phyloP scores from a whole-genome alignment of 1,140 invertebrate species.

The Maconellicoccus hirsutus region DNA sequence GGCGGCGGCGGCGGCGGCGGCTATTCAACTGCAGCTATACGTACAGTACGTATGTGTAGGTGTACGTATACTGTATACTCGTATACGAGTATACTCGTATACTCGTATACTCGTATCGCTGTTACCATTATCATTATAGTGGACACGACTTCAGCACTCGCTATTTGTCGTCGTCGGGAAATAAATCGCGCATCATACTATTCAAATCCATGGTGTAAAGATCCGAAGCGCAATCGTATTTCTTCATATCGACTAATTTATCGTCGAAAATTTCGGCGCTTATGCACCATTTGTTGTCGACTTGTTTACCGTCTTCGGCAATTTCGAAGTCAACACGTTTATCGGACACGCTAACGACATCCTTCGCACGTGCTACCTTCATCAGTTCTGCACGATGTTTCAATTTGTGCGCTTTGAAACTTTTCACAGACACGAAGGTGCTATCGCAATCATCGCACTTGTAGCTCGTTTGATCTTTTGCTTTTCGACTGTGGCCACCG shows the following conservation, averaged over 20 bases:
- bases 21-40: too few relatives aligned
- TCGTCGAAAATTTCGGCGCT: background rate
- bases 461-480: background rate
- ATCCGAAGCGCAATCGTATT: background rate
- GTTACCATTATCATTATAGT: too few relatives aligned
- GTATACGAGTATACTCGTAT: too few relatives aligned
- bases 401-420: background rate
- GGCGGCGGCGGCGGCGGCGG: too few relatives aligned
- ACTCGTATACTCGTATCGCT: too few relatives aligned
- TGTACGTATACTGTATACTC: too few relatives aligned
- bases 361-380: background rate
- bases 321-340: background rate
- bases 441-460: background rate
- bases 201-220: slow-evolving; percentile 3
- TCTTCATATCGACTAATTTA: background rate
- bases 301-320: background rate
- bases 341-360: background rate
- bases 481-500: background rate
- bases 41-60: too few relatives aligned
- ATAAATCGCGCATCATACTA: background rate
- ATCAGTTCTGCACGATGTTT: background rate
- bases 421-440: background rate
- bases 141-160: too few relatives aligned
- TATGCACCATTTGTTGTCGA: background rate
- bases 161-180: background rate